Base-by-base conservation (phyloP, 37 sponge, comb jelly and placozoan species). In the Aphrocallistes beatrix region DNA sequence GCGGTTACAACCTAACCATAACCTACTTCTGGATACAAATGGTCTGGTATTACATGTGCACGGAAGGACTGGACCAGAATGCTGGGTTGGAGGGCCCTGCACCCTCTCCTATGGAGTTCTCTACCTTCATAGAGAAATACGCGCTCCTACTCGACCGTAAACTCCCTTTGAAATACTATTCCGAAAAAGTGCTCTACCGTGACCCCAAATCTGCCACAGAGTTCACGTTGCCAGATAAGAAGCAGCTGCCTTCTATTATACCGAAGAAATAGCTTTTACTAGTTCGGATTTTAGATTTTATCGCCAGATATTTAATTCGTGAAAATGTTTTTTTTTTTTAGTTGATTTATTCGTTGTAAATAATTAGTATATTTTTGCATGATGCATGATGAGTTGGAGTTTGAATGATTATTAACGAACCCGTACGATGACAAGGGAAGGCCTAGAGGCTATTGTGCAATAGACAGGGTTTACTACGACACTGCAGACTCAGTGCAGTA, bases 21-120 rank as follows among this genome's bases (percentile, higher is more conserved):
- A 82, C 83, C 37, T 82, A 82, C 83, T 82, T 82, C 42, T 82
- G 83, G 83, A 82, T 82, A 16, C 83, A 82, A 82, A 39, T 82
- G 83, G 83, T 82, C 6, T 82, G 83, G 83, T 39, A 82, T 82
- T 38, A 38, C 39, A 82, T 82, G 83, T 38, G 40, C 36, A 30
- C 19, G 23, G 83, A 38, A 10, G 83, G 83, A 37, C 9, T 82
- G 10, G 83, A 38, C 39, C 21, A 38, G 23, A 37, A 25, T 6
- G 6, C 83, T 39, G 83, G 42, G n/a, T 34, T 17, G 9, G 83
- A 82, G 3, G 83, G 28, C 3, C 17, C 83, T 60, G n/a, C 75
- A 25, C 17, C 49, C 17, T 21, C 49, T 13, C 49, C 13, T 47
- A 17, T 47, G 17, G 75, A 60, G 25, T 60, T 60, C 75, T 60